These are phyloP conservation scores for Dendroctonus valens DNA, from an alignment of 1,140 invertebrate species.

Conservation along the genomic window DNA sequence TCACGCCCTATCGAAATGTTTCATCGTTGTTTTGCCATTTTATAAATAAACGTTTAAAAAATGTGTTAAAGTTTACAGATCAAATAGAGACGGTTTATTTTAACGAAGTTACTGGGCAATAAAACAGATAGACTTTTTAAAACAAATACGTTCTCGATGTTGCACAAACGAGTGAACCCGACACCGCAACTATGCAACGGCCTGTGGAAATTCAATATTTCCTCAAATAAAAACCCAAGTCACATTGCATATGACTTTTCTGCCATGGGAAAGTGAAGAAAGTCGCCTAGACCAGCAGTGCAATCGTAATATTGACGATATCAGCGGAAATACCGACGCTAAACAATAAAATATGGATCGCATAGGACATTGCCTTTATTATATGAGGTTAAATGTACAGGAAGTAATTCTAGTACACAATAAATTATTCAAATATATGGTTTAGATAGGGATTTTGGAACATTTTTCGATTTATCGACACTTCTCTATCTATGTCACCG, in stretches of 20 bases:
- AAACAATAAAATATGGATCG: constrained; percentile 19
- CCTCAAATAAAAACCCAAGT: constrained; percentile 12
- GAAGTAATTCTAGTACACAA: constrained; percentile 5
- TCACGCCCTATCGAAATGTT: too few relatives aligned
- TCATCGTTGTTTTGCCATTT: too few relatives aligned
- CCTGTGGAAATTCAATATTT: constrained; percentile 23
- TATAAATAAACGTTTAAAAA: too few relatives aligned
- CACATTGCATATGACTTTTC: not conserved
- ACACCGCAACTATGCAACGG: constrained; percentile 2
- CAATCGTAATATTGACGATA: constrained; percentile 17
- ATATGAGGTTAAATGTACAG: constrained; percentile 22
- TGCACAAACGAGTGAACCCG: not conserved
- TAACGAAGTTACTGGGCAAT: too few relatives aligned
- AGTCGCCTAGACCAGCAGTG: constrained; percentile 8
- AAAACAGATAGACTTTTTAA: too few relatives aligned
- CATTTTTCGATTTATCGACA: too few relatives aligned
- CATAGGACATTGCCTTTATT: constrained; percentile 20
- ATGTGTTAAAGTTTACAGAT: too few relatives aligned
- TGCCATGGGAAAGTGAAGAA: constrained; percentile 19
- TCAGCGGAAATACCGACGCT: constrained; percentile 19
- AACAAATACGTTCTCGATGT: too few relatives aligned
- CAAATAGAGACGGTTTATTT: too few relatives aligned
- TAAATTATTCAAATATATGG: not conserved
- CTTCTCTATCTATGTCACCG: too few relatives aligned
- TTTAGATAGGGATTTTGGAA: constrained; percentile 1